Base-by-base conservation (phyloP, 2,888 invertebrate genomes). In the Xylocampa areola region DNA sequence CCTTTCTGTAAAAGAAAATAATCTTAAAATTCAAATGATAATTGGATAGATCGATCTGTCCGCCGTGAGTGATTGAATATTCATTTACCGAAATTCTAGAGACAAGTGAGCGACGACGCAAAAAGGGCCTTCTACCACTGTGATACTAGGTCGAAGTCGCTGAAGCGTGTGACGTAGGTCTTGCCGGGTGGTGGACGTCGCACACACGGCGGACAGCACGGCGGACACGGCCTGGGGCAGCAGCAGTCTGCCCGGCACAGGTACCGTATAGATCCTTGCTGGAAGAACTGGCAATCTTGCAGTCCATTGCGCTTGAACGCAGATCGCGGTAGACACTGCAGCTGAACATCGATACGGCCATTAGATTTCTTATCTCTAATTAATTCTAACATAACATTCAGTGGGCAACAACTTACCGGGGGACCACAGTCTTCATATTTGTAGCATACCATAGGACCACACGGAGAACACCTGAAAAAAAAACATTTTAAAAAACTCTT, bases 251-350 rank as follows among this genome's bases (percentile, higher is more conserved):
- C 68, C 62, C 92, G 90, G 80, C 94, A 94, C 69, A 94, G 79
- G 80, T 94, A 94, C 73, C 94, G 91, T 68, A 94, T 90, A 47
- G 94, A 90, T 55, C 94, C 94, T 69, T 92, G 92, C 82, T 94
- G 92, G 85, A 93, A 92, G 86, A 84, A 94, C 85, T 94, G 92
- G 83, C 87, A 89, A 77, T 94, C 94, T 72, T 94, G 94, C 62
- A 94, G 85, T 29, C 94, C 94, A 78, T 94, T 94, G 50, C 94
- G 89, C 83, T 94, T 94, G 90, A 93, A 94, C 43, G 94, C 94
- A 58, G 94, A 92, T 72, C 92, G 88, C 63, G 94, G 94, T 62
- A 94, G 88, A 76, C 94, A 94, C 86, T 89, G 90, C 63, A 94
- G 88, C 94, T 94, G 77, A 55, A 67, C 45, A 70, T 64, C 48